phyloP scores from a whole-genome alignment of 2,888 invertebrate species.

The Hirtodrosophila alboralis region DNA sequence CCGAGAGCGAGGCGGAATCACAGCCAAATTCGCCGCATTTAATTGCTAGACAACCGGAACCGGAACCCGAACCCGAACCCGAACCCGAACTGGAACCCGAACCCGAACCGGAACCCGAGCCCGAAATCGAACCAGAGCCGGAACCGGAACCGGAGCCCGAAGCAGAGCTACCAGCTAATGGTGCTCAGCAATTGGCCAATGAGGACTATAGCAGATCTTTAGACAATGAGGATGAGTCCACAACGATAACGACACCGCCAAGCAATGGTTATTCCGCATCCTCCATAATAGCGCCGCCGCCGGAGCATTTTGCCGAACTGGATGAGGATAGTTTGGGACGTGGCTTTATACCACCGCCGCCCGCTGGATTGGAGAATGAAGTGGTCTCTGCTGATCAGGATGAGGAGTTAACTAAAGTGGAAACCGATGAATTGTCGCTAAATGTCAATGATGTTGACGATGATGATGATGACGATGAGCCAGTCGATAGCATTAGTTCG shows the following conservation, averaged over 20 bases:
- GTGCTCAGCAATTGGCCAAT: slow-evolving; percentile 46
- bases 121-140: slow-evolving; percentile 5
- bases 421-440: slow-evolving; percentile 57
- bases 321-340: slow-evolving; percentile 70
- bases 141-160: slow-evolving; percentile 33
- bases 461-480: slow-evolving; percentile 45
- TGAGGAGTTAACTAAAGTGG: slow-evolving; percentile 66
- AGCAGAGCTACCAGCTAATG: slow-evolving; percentile 35
- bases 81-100: slow-evolving; percentile 4
- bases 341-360: slow-evolving; percentile 73
- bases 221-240: slow-evolving; percentile 82
- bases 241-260: slow-evolving; percentile 83
- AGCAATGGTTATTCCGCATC: slow-evolving; percentile 83
- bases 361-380: slow-evolving; percentile 62
- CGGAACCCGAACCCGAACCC: neutral
- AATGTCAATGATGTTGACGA: slow-evolving; percentile 41
- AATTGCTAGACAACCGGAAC: slow-evolving; percentile 28
- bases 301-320: slow-evolving; percentile 75
- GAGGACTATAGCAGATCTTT: slow-evolving; percentile 76
- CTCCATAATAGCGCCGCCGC: slow-evolving; percentile 80
- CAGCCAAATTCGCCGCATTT: slow-evolving; percentile 80
- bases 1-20: slow-evolving; percentile 81
- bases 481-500: slow-evolving; percentile 69
- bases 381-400: slow-evolving; percentile 19
- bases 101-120: slow-evolving; percentile 16